Base-by-base conservation (phyloP, 2,113 vertebrate species). In the Ovis aries region DNA sequence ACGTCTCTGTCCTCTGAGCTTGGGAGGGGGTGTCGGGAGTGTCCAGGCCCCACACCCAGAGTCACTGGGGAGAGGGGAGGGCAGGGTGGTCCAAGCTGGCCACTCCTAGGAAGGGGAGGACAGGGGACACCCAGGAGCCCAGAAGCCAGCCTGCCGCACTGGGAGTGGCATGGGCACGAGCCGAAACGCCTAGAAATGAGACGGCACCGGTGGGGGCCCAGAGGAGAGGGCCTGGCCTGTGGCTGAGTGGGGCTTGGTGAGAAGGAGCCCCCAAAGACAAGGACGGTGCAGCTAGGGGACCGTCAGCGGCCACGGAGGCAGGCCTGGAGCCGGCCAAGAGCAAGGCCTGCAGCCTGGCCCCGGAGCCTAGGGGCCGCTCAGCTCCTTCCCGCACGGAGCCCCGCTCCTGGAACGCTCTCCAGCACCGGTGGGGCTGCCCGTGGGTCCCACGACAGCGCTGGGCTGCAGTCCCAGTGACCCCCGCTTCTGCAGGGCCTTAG, bases 371-470 rank as follows among this genome's bases (percentile, higher is more conserved):
- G 6, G 71, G 43, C 3, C 19, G 23, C 1, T 4, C 33, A 3
- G 7, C 55, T n/a, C 19, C 7, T 45, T 23, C 29, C 55, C 0
- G 2, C 1, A 0, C 1, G 23, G 29, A 50, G 1, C 45, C 77
- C 31, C 0, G 11, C 13, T n/a, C 21, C 60, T 14, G 7, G 33
- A 40, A 0, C 3, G 7, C 40, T 6, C 50, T 36, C 15, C 48
- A 43, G 31, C 31, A 2, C 3, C 3, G 23, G 9, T 8, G 67
- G 43, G 29, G 16, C 7, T 10, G 23, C 89, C 80, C 0, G 0
- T 14, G 67, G 50, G 67, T 12, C 53, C 88, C 15, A 0, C 5
- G 48, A 14, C 10, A 9, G 1, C 5, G 0, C 15, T 11, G 2
- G 64, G 43, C 43, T 59, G 23, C 53, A 5, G 40, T 23, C 9